phyloP scores from a whole-genome alignment of 2,888 invertebrate genomes.

The Pyrgus malvae region DNA sequence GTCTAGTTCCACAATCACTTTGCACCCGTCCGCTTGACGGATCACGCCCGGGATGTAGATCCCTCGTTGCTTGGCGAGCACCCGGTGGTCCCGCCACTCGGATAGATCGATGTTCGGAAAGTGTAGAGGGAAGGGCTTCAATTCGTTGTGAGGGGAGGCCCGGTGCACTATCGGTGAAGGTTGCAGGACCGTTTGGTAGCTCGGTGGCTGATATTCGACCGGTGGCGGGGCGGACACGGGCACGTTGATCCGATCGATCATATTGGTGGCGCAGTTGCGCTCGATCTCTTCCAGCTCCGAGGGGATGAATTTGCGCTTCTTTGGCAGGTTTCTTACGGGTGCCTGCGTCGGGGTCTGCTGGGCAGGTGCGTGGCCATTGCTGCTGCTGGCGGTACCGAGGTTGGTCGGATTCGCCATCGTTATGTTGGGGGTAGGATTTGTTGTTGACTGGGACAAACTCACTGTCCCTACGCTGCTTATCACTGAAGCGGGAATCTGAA shows the following conservation, averaged over 20 bases:
- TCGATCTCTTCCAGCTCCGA: conserved; percentile 88
- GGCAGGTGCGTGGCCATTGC: conserved; percentile 49
- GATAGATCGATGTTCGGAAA: conserved; percentile 90
- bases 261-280: conserved; percentile 71
- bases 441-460: conserved; percentile 71
- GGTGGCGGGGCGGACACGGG: conserved; percentile 51
- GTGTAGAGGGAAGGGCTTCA: conserved; percentile 64
- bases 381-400: conserved; percentile 63
- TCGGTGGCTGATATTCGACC: conserved; percentile 54
- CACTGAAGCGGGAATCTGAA: conserved; percentile 81
- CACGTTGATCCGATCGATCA: conserved; percentile 40
- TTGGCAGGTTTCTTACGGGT: conserved; percentile 91
- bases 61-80: conserved; percentile 92
- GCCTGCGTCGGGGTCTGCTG: conserved; percentile 75
- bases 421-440: conserved; percentile 62
- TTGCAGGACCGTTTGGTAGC: conserved; percentile 57
- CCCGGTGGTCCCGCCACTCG: conserved; percentile 96
- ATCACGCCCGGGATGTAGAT: conserved; percentile 95
- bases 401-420: conserved; percentile 76
- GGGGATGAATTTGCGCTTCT: conserved; percentile 94
- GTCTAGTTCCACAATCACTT: conserved; percentile 92
- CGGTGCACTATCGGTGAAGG: conserved; percentile 68
- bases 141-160: conserved; percentile 81
- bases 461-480: conserved; percentile 83
- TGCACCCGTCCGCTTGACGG: conserved; percentile 85